Conservation (phyloP, 2,113 vertebrate genomes). For the Varanus komodoensis region DNA sequence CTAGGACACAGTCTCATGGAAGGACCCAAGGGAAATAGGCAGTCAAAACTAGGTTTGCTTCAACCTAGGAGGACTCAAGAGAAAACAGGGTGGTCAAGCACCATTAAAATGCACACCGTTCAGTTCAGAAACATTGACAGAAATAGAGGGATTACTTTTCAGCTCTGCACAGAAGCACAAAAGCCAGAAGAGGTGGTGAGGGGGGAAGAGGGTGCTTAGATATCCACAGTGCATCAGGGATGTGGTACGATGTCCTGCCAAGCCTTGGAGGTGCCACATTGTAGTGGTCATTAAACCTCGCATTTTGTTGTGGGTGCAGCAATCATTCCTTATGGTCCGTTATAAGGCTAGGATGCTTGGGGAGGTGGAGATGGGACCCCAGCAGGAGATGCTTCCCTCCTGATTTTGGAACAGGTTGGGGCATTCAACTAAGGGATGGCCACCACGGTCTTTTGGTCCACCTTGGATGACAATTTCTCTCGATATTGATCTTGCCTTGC, state of each 20-base stretch:
- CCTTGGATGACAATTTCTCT: neutral
- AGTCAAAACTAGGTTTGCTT: neutral
- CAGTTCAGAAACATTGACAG: slow-evolving; percentile 61
- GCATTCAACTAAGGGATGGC: slow-evolving; percentile 38
- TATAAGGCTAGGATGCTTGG: neutral
- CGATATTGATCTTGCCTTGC: neutral
- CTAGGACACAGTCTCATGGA: slow-evolving; percentile 32
- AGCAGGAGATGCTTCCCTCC: neutral
- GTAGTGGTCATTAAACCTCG: neutral
- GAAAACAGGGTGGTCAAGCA: slow-evolving; percentile 68
- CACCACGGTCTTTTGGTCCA: slow-evolving; percentile 12
- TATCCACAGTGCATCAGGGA: neutral
- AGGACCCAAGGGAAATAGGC: slow-evolving; percentile 18
- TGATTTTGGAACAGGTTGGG: neutral
- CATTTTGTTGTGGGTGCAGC: neutral
- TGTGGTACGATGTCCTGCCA: neutral
- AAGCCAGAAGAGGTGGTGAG: neutral
- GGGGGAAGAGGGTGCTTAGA: neutral
- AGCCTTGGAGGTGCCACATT: neutral
- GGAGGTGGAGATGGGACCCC: slow-evolving; percentile 22
- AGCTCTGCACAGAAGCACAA: neutral
- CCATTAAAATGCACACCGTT: slow-evolving; percentile 72
- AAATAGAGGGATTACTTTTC: slow-evolving; percentile 49
- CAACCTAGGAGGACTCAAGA: slow-evolving; percentile 34
- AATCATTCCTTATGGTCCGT: slow-evolving; percentile 47